phyloP scores from a whole-genome alignment of 92 coral and sea anemone species.

The Paragorgia papillata region DNA sequence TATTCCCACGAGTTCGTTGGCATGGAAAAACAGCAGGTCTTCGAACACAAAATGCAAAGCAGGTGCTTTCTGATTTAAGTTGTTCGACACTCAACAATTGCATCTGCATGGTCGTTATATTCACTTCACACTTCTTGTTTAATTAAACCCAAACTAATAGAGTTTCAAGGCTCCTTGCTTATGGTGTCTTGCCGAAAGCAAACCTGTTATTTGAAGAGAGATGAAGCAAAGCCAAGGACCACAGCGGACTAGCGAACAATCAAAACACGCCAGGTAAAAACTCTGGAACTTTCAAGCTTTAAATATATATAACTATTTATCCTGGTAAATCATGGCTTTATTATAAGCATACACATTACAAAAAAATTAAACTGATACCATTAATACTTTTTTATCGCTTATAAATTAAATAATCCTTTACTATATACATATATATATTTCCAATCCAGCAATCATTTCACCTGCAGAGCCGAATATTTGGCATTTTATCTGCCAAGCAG shows the following conservation, averaged over 20 bases:
- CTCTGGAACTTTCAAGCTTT: not conserved
- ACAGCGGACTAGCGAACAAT: slow-evolving; percentile 5
- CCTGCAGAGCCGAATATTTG: no score
- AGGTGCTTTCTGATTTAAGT: not conserved
- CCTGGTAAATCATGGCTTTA: no score
- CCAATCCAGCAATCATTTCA: no score
- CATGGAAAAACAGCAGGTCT: slow-evolving; percentile 3
- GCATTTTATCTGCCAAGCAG: no score
- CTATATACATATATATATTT: no score
- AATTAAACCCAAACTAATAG: no score
- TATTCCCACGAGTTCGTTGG: slow-evolving; percentile 28
- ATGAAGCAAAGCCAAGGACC: slow-evolving; percentile 35
- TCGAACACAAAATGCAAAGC: slow-evolving; percentile 27
- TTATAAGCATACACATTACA: no score
- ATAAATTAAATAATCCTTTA: no score
- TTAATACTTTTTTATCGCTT: no score
- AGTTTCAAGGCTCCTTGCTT: not conserved
- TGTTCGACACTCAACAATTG: not conserved
- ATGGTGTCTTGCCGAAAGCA: not conserved
- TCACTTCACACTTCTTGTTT: not conserved
- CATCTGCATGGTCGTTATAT: not conserved
- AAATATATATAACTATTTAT: no score
- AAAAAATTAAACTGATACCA: no score
- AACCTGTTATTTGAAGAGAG: not conserved
- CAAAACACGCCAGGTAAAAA: not conserved